phyloP scores from a whole-genome alignment of 2,113 vertebrate species.

The Melanostigma gelatinosum region DNA sequence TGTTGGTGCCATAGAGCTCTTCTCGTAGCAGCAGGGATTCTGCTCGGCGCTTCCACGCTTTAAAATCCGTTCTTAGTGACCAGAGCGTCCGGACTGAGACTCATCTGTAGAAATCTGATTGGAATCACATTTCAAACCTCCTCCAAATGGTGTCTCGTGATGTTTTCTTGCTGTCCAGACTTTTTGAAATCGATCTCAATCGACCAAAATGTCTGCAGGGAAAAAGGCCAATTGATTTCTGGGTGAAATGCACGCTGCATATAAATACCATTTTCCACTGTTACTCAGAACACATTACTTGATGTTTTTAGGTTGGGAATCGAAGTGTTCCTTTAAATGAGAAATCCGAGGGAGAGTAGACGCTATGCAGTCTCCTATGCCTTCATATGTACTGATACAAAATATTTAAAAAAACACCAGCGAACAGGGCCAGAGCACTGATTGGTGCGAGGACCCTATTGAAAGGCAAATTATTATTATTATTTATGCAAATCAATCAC shows the following conservation, averaged over 20 bases:
- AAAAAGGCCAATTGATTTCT: slow-evolving; percentile 18
- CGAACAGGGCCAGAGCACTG: no score
- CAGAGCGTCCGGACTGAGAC: no score
- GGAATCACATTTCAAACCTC: no score
- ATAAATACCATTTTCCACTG: slow-evolving; percentile 4
- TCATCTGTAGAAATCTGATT: no score
- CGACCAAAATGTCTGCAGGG: background rate
- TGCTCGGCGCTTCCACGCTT: no score
- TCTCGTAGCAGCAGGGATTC: no score
- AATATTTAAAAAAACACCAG: background rate
- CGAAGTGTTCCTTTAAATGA: background rate
- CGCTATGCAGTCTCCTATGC: background rate
- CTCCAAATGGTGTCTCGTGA: background rate
- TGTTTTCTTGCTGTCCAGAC: background rate
- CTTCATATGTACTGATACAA: background rate
- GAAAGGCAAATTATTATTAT: no score
- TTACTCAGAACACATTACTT: slow-evolving; percentile 6
- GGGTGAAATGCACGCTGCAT: slow-evolving; percentile 4
- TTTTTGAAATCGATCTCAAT: background rate
- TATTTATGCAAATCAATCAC: no score
- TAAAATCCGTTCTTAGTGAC: no score
- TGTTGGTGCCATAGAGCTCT: no score
- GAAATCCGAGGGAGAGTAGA: background rate
- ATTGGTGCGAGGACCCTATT: no score
- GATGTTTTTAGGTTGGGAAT: background rate